phyloP scores from a whole-genome alignment of 2,888 invertebrate species.

The Habrosyne pyritoides region DNA sequence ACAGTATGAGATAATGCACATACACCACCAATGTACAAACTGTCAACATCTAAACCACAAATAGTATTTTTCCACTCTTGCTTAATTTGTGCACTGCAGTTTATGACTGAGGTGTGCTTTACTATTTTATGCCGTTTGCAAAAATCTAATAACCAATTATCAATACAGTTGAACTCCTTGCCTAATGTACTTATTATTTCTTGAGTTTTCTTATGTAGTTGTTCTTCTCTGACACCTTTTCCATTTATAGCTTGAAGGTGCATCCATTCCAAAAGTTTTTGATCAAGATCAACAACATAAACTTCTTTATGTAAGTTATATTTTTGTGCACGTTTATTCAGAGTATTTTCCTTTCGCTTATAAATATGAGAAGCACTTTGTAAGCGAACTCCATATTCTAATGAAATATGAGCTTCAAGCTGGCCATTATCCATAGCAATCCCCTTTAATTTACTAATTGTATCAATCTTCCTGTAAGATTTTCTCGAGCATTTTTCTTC shows the following conservation, averaged over 20 bases:
- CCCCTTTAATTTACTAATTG: too few relatives aligned
- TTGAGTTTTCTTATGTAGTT: conserved; percentile 33
- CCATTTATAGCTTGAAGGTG: conserved; percentile 34
- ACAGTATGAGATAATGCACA: conserved; percentile 39
- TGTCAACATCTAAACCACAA: conserved; percentile 23
- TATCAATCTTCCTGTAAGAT: too few relatives aligned
- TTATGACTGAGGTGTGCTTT: conserved; percentile 29
- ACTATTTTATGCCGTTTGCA: conserved; percentile 42
- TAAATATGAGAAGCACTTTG: too few relatives aligned
- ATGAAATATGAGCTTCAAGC: too few relatives aligned
- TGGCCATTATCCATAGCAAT: too few relatives aligned
- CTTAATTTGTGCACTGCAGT: conserved; percentile 24
- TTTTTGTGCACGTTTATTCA: too few relatives aligned
- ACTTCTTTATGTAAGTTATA: too few relatives aligned
- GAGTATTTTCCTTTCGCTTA: too few relatives aligned
- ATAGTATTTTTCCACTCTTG: conserved; percentile 39
- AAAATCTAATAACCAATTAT: conserved; percentile 46
- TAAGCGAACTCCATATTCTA: too few relatives aligned
- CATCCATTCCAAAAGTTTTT: conserved; percentile 44
- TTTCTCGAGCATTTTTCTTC: too few relatives aligned
- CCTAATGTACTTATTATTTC: conserved; percentile 35
- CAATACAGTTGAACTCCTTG: conserved; percentile 33
- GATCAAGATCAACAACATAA: too few relatives aligned
- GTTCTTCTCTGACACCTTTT: conserved; percentile 34
- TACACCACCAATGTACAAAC: conserved; percentile 42